Base-by-base conservation (phyloP, 2,113 vertebrate species). In the Tiliqua scincoides region DNA sequence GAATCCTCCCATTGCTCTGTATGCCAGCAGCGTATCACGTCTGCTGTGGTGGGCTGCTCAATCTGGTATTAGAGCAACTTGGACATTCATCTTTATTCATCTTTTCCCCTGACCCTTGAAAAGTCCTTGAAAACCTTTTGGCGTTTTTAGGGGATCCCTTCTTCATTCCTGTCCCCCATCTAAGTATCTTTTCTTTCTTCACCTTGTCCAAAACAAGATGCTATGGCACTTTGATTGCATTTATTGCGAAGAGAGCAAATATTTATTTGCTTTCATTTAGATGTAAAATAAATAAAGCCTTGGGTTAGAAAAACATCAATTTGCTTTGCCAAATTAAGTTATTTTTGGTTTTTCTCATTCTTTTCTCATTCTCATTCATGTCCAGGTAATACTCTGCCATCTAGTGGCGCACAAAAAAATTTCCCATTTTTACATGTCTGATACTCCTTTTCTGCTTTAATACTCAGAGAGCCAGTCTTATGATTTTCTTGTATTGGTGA, bases 331-430 rank as follows among this genome's bases (percentile, higher is more conserved):
- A 6, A 1, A 0, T 43, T 17, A 79, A 20, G 83, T 85, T 83
- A 52, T 5, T 14, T 18, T 17, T 79, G 0, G n/a, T 23, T 30
- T 82, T 83, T 71, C 27, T 68, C 6, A 32, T 12, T 14, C 3
- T 72, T 25, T 84, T 88, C 37, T n/a, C n/a, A n/a, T 83, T 71
- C 27, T 68, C 6, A 8, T 48, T 48, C 43, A 48, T 48, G 8
- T 48, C 43, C 21, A 90, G 74, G 89, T 87, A 85, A 61, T 73
- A 82, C 84, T 74, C 89, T 94, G 95, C 94, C 94, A 95, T 91
- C 94, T 95, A 65, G 87, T 91, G 94, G 80, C 71, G 40, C 30
- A n/a, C 3, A 57, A 57, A 68, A 30, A 3, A 6, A 0, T 1
- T 23, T 6, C 9, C 67, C 27, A 12, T 35, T 84, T 68, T n/a